Evolutionary conservation across 2,113 vertebrate species (phyloP).

Genomic region (Pygoscelis antarcticus): DNA sequence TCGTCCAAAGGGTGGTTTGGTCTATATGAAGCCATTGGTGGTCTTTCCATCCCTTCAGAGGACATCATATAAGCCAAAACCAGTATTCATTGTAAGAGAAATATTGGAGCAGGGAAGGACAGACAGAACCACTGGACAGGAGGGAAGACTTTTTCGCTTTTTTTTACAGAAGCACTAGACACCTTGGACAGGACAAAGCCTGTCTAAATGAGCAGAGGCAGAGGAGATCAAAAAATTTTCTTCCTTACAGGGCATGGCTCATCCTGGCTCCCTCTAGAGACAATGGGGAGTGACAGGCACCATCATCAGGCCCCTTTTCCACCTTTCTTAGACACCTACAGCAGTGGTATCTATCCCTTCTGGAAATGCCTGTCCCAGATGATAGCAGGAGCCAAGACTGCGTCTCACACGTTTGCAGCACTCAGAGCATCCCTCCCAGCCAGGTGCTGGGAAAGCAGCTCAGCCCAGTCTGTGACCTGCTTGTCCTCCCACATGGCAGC

Average conservation of each 20-base stretch:
- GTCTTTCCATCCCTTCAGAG: neutral
- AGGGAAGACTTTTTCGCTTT: neutral
- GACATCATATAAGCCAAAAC: neutral
- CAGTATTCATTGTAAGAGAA: neutral
- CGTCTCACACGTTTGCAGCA: neutral
- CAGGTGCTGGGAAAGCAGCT: neutral
- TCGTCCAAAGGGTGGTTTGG: neutral
- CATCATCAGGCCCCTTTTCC: neutral
- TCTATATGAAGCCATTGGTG: neutral
- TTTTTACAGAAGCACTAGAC: neutral
- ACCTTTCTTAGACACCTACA: neutral
- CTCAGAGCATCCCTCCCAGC: neutral
- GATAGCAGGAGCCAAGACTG: neutral
- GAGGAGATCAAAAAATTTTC: neutral
- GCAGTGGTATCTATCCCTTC: neutral
- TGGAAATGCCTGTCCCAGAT: neutral
- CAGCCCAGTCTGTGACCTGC: neutral
- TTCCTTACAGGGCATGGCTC: neutral
- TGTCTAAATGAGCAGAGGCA: neutral
- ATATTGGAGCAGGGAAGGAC: neutral
- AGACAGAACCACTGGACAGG: neutral
- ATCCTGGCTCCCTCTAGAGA: neutral
- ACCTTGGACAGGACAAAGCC: neutral
- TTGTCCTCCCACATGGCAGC: fast-evolving
- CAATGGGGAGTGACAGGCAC: neutral